These are phyloP conservation scores for Cyphomyrus discorhynchus DNA, from an alignment of 2,113 vertebrate genomes.

Conservation along the genomic window DNA sequence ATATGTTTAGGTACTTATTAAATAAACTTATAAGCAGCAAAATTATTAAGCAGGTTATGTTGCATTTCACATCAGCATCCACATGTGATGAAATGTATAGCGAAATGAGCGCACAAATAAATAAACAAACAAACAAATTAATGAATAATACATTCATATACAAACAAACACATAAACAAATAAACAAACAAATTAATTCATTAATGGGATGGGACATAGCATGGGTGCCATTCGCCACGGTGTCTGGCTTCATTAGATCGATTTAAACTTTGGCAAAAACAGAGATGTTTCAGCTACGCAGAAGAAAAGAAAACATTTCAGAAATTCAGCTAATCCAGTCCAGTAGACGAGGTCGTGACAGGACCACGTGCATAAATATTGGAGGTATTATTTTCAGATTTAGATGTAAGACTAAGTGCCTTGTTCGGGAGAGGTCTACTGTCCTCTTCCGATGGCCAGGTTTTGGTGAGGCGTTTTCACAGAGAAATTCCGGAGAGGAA, in stretches of 20 bases:
- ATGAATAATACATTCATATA: not conserved
- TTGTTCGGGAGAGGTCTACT: slow-evolving; percentile 36
- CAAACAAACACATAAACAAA: not conserved
- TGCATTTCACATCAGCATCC: not conserved
- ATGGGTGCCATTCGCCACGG: not conserved
- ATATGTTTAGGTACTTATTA: not conserved
- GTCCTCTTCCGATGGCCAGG: slow-evolving; percentile 13
- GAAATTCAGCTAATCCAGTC: slow-evolving; percentile 52
- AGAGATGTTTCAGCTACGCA: slow-evolving; percentile 33
- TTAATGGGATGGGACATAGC: not conserved
- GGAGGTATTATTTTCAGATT: slow-evolving; percentile 50
- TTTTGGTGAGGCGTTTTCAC: slow-evolving; percentile 13
- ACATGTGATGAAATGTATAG: not conserved
- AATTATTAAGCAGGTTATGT: not conserved
- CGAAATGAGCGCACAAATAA: not conserved
- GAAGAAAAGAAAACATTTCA: slow-evolving; percentile 49
- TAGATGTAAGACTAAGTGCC: slow-evolving; percentile 36
- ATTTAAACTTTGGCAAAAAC: slow-evolving; percentile 42
- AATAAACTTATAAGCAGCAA: slow-evolving; percentile 10
- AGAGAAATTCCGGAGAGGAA: not conserved
- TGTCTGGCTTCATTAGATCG: slow-evolving; percentile 29
- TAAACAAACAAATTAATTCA: not conserved
- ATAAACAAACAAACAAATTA: not conserved
- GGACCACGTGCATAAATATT: slow-evolving; percentile 51
- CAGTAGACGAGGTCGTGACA: slow-evolving; percentile 49